Conservation (phyloP, 2,113 vertebrate genomes). For the Orientallactaga bullata region DNA sequence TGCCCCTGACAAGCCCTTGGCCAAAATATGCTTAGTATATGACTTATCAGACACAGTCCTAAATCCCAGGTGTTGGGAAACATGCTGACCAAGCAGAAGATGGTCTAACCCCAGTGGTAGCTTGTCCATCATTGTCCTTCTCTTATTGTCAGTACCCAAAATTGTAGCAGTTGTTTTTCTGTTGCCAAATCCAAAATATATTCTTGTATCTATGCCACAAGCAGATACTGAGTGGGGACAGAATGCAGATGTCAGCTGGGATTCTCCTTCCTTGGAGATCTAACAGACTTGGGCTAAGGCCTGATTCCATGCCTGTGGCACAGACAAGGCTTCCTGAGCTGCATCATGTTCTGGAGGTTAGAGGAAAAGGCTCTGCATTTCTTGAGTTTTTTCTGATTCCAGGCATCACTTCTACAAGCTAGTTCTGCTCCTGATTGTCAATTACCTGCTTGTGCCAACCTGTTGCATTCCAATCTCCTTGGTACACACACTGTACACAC, state of each 20-base stretch:
- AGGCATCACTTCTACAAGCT: not conserved
- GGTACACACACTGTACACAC: rapidly evolving
- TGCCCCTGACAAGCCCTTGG: not conserved
- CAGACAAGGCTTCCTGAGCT: not conserved
- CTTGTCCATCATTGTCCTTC: not conserved
- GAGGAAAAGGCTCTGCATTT: not conserved
- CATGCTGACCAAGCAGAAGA: not conserved
- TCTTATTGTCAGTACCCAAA: not conserved
- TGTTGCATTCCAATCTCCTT: rapidly evolving
- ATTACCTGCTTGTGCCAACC: not conserved
- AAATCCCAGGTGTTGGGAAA: not conserved
- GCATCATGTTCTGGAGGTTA: not conserved
- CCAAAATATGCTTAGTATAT: not conserved
- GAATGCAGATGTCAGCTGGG: not conserved
- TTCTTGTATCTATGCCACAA: not conserved
- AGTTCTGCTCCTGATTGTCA: not conserved
- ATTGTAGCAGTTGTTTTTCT: not conserved
- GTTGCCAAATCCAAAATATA: conserved; percentile 11
- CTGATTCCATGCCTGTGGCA: not conserved
- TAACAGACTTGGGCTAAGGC: not conserved
- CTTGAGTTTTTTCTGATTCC: not conserved
- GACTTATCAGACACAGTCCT: not conserved
- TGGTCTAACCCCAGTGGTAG: not conserved
- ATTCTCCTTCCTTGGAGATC: not conserved
- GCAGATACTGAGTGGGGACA: not conserved